Evolutionary conservation across 2,797 vertebrate genomes (phyloP), one percentile per base, ranked within the genome.

Genomic region (Spondyliosoma cantharus): DNA sequence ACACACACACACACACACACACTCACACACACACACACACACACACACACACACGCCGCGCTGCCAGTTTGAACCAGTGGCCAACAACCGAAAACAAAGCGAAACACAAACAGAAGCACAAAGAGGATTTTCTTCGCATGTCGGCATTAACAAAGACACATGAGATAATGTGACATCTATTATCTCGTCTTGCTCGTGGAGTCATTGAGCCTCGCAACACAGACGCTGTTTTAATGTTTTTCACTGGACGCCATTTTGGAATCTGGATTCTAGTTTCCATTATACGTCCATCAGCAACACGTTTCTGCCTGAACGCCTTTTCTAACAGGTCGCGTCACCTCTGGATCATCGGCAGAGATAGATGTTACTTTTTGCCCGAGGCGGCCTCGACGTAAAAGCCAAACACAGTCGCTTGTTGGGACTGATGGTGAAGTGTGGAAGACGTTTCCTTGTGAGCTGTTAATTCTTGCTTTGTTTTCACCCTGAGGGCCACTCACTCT

Each of bases 381-480:
- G 37, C 37, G 3, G 37, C 37, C 37, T 16, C 15, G 17, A 17
- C 16, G 15, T 46, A 6, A 46, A 15, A 32, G 6, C 19, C 7
- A 9, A 3, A 20, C 19, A 49, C 17, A 11, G 3, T n/a, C n/a
- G n/a, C n/a, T n/a, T n/a, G 49, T 50, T 13, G 0, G 29, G 48
- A 7, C n/a, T 4, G 15, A 32, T 7, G 24, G 62, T 8, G 12
- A 32, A 71, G 7, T 37, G 32, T 9, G 6, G 32, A 37, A 37
- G 32, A 37, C 37, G 9, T 37, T 37, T 37, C 37, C 37, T 37
- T 32, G 17, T 61, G 27, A 76, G 62, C 71, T 48, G 76, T 68
- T 69, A 60, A 79, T 72, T 85, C 56, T 49, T 54, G 57, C 53
- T 84, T 76, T 70, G 66, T 24, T 62, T 81, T 65, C 2, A 42